Conservation (phyloP, 2,888 invertebrate species). For the Drosophila hamatofila region DNA sequence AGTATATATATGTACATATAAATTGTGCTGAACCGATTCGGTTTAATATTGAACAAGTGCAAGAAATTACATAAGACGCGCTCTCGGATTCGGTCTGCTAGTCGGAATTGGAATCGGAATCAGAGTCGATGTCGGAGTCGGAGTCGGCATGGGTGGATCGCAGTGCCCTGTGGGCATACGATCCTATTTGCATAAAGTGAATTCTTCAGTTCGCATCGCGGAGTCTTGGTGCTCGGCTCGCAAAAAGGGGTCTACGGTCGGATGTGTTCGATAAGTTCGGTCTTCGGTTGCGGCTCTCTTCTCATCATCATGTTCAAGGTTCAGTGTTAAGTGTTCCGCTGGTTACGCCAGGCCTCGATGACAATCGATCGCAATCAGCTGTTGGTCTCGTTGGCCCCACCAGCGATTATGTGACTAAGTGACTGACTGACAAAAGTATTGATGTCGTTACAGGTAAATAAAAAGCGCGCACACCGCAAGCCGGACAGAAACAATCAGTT, state of each 20-base stretch:
- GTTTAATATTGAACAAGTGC: constrained; percentile 23
- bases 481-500: constrained; percentile 36
- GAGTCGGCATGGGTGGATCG: not conserved
- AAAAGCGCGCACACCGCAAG: constrained; percentile 35
- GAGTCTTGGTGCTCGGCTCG: constrained; percentile 6
- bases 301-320: constrained; percentile 23
- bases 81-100: not conserved
- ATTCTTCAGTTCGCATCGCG: constrained; percentile 27
- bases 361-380: constrained; percentile 53
- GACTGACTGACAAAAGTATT: constrained; percentile 51
- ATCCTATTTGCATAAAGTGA: constrained; percentile 35
- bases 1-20: not conserved
- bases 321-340: constrained; percentile 24
- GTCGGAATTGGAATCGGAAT: not conserved
- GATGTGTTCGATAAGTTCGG: not conserved
- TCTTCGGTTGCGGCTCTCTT: not conserved
- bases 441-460: constrained; percentile 57
- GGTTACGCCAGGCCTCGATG: constrained; percentile 32
- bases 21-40: constrained; percentile 14
- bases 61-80: constrained; percentile 24
- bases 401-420: constrained; percentile 67
- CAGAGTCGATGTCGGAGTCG: not conserved
- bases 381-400: constrained; percentile 30
- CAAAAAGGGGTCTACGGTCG: not conserved
- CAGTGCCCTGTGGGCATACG: constrained; percentile 8